These are phyloP conservation scores for Agonopterix subpropinquella DNA, from an alignment of 2,888 invertebrate genomes.

Conservation along the genomic window DNA sequence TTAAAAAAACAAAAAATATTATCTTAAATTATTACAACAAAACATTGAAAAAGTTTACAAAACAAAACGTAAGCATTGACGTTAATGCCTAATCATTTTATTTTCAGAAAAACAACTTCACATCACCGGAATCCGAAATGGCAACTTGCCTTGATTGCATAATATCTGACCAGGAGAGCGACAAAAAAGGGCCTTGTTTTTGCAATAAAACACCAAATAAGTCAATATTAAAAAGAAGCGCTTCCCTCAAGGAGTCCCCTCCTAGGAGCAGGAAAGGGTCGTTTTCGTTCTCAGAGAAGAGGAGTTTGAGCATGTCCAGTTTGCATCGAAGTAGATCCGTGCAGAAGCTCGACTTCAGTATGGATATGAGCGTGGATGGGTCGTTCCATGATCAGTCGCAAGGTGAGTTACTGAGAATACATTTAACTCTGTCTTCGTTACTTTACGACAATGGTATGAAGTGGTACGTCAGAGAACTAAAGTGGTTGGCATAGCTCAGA, in stretches of 20 bases:
- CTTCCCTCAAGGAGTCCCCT: constrained; percentile 59
- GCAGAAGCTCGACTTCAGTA: constrained; percentile 69
- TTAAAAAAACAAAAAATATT: no score
- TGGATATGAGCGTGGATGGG: constrained; percentile 71
- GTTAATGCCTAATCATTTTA: background rate
- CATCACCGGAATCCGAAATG: constrained; percentile 63
- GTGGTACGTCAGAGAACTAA: no score
- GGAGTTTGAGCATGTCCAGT: constrained; percentile 60
- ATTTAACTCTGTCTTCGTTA: background rate
- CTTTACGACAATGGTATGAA: no score
- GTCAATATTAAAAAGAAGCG: constrained; percentile 42
- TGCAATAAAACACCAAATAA: constrained; percentile 51
- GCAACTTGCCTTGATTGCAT: constrained; percentile 57
- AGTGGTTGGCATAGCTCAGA: no score
- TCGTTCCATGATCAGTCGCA: constrained; percentile 54
- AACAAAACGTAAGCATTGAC: no score
- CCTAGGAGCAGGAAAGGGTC: constrained; percentile 41
- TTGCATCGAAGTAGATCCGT: constrained; percentile 63
- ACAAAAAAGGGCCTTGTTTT: constrained; percentile 42
- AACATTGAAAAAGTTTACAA: no score
- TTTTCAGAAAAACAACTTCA: constrained; percentile 60
- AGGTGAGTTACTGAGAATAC: constrained; percentile 30
- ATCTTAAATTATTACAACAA: no score
- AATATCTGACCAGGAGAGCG: constrained; percentile 28
- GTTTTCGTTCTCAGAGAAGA: constrained; percentile 45